Evolutionary conservation across 2,888 invertebrate species (phyloP), one percentile per base, ranked within the genome.

Genomic region (Leptinotarsa tumamoca): DNA sequence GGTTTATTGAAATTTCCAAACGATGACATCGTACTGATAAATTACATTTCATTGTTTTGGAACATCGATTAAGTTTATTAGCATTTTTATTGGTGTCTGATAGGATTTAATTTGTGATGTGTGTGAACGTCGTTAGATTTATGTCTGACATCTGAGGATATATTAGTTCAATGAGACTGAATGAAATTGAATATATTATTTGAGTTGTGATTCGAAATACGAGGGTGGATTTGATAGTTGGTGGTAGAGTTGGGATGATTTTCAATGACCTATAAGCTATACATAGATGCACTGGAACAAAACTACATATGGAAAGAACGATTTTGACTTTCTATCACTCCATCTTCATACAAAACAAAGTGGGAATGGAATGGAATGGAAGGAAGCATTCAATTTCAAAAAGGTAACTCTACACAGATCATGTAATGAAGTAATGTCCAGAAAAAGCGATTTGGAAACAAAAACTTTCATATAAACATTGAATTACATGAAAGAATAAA

Each of bases 21-120:
- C 33, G 54, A 18, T 21, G 66, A 72, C 58, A 70, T 61, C 70
- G 33, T 58, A 70, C 70, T 70, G 58, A 70, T 70, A 58, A 70
- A 70, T 70, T 58, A 70, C 70, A 58, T 58, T 21, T 43, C 70
- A 70, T 70, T 70, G 58, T 70, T 49, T 21, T 56, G 49, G 70
- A 70, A 70, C 58, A 58, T 70, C 58, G 70, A 70, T 70, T 70
- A 18, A 49, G 50, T 70, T 70, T 51, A 70, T 70, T 70, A 70
- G 58, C 70, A 70, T 70, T 70, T 70, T 70, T 70, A 70, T 70
- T 70, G 70, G 70, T 70, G 52, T 70, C 58, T 70, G 49, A 70
- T 70, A 18, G 58, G 58, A 70, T 70, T 70, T 58, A 70, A 70
- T 70, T 58, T 70, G 43, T 43, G 58, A 58, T 70, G n/a, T 21